Percentiles rank a stretch among this genome's conserved stretches.
phyloP scores from a whole-genome alignment of 1,140 invertebrate species.

The Drosophila ironensis region DNA sequence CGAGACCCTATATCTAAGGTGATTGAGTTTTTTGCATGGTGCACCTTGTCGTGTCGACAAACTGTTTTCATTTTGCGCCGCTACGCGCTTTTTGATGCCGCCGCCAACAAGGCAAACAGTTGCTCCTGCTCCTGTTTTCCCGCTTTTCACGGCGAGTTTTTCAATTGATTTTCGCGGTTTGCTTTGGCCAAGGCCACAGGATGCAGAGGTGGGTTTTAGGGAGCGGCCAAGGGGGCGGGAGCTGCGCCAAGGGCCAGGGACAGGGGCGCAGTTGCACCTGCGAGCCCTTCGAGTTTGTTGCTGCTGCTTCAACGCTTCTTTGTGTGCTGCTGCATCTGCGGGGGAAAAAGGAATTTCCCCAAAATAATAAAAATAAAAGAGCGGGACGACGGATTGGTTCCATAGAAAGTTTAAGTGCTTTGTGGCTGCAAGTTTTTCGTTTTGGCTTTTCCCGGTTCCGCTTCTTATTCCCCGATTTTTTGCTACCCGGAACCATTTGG shows the following conservation, averaged over 20 bases:
- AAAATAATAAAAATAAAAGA: conserved; percentile 5
- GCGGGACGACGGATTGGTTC: conserved; percentile 23
- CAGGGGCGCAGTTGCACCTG: conserved; percentile 56
- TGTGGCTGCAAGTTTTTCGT: conserved; percentile 54
- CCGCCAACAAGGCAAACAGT: conserved; percentile 71
- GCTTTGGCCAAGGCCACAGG: conserved; percentile 62
- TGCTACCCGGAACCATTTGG: conserved; percentile 19
- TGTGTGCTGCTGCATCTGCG: conserved; percentile 42
- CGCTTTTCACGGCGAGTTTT: conserved; percentile 55
- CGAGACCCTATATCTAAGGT: background rate
- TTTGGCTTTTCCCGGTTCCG: conserved; percentile 21
- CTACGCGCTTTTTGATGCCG: conserved; percentile 78
- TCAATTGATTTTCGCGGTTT: conserved; percentile 78
- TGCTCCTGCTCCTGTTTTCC: conserved; percentile 30
- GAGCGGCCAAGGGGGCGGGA: too few species aligned
- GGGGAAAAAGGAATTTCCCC: background rate
- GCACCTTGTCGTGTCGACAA: conserved; percentile 50
- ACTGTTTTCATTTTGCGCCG: conserved; percentile 78
- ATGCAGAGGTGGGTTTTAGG: too few species aligned
- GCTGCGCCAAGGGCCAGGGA: background rate
- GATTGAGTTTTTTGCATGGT: background rate
- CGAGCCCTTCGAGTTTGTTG: conserved; percentile 45
- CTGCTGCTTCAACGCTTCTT: conserved; percentile 75
- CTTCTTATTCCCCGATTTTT: conserved; percentile 2
- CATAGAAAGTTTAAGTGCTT: conserved; percentile 77